Evolutionary conservation across 35 echinoderm and acorn worm species (phyloP).

Genomic region (Heliocidaris tuberculata): DNA sequence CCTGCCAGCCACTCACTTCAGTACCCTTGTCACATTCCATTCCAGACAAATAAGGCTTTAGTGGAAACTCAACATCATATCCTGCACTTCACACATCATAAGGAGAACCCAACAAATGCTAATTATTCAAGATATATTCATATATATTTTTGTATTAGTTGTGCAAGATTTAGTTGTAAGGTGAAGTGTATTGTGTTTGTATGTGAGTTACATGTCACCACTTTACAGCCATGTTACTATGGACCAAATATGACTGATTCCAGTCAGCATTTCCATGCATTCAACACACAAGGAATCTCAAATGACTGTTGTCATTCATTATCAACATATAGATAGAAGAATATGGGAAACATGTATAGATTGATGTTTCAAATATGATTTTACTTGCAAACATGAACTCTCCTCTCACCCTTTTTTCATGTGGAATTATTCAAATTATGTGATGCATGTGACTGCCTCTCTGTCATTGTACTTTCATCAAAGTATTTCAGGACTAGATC

Average conservation of each 20-base stretch:
- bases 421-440: too few relatives aligned
- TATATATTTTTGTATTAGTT: background rate
- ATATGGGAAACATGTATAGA: background rate
- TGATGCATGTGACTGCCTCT: background rate
- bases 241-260: background rate
- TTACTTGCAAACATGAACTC: background rate
- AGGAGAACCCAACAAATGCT: background rate
- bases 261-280: background rate
- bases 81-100: background rate
- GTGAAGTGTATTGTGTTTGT: background rate
- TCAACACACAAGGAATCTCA: background rate
- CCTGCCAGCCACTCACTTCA: background rate
- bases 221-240: background rate
- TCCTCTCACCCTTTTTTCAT: background rate
- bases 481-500: background rate
- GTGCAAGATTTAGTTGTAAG: background rate
- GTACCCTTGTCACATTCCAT: background rate
- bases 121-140: background rate
- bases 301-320: too few relatives aligned
- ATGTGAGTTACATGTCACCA: background rate
- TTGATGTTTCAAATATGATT: background rate
- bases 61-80: background rate
- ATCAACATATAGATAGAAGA: background rate
- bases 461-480: background rate
- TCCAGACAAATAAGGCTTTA: background rate